Percentiles rank a stretch among this genome's conserved stretches.
Evolutionary conservation across 2,888 invertebrate genomes (phyloP).

Genomic region (Lepidocyrtoides sp.): DNA sequence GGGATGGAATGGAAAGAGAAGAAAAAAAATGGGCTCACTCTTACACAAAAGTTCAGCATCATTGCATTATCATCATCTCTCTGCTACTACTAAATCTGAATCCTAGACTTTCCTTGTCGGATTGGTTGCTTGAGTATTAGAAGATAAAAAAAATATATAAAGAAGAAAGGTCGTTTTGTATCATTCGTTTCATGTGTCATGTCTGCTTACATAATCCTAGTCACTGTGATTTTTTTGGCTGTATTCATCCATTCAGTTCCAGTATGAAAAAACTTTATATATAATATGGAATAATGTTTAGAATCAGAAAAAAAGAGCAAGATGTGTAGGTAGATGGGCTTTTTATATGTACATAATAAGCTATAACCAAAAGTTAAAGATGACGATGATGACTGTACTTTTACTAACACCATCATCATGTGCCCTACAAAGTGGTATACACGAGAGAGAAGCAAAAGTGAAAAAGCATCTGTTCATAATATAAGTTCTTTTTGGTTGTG

Average conservation of each 20-base stretch:
- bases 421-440: not conserved
- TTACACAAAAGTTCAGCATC: slow-evolving; percentile 46
- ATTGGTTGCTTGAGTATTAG: not conserved
- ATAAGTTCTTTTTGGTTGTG: slow-evolving; percentile 13
- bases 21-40: too few relatives aligned
- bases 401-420: too few relatives aligned
- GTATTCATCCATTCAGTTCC: not conserved
- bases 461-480: slow-evolving; percentile 11
- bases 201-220: not conserved
- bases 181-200: not conserved
- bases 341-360: too few relatives aligned
- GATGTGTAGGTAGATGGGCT: too few relatives aligned
- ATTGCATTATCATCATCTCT: slow-evolving; percentile 25
- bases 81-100: not conserved
- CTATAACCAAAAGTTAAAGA: too few relatives aligned
- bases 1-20: too few relatives aligned
- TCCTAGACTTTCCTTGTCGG: not conserved
- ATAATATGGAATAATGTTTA: not conserved
- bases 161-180: slow-evolving; percentile 18
- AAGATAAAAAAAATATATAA: not conserved
- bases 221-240: not conserved
- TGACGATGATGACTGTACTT: not conserved
- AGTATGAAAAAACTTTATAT: not conserved
- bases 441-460: not conserved
- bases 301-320: not conserved